Evolutionary conservation across 2,888 invertebrate species (phyloP), one percentile per base, ranked within the genome.

Genomic region (Cenopis cana): DNA sequence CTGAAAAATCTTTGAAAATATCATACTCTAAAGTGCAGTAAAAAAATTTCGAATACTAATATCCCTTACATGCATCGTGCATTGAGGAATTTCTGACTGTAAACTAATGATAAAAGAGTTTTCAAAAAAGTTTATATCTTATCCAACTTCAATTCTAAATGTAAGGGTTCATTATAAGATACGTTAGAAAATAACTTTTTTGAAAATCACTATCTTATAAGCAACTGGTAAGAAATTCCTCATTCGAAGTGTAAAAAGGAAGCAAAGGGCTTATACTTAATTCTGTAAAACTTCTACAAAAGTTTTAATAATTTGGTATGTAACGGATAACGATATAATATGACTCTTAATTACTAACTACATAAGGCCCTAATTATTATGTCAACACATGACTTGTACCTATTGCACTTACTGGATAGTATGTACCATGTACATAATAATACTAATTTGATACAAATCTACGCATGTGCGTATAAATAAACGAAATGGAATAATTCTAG

Each of bases 311-410:
- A 78, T 79, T 82, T 80, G 79, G 77, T 81, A 78, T 77, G 61
- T 68, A 71, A 74, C 77, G 76, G 78, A 80, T 76, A 75, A 80
- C 77, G 78, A 79, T 74, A 72, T 74, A 78, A 78, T 68, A 74
- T 76, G 74, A 74, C 75, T 76, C 75, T 74, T 77, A n/a, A 75
- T 60, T 74, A 67, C 41, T 65, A 69, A 33, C 65, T 59, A 52
- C n/a, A 69, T 75, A 57, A 74, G 70, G 76, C 76, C 77, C 78
- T 73, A 75, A 75, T 79, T 82, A 82, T 83, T 84, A 85, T 85
- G 87, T 84, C 84, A 85, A 75, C 50, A 72, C 78, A 81, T 82
- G 82, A 87, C 87, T 90, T 90, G 89, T 91, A 90, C 90, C 88
- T 89, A 88, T 85, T 83, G 85, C 84, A 85, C 85, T 85, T 87